Evolutionary conservation across 2,113 vertebrate genomes (phyloP), one percentile per base, ranked within the genome.

Genomic region (Oenanthe oenanthe): DNA sequence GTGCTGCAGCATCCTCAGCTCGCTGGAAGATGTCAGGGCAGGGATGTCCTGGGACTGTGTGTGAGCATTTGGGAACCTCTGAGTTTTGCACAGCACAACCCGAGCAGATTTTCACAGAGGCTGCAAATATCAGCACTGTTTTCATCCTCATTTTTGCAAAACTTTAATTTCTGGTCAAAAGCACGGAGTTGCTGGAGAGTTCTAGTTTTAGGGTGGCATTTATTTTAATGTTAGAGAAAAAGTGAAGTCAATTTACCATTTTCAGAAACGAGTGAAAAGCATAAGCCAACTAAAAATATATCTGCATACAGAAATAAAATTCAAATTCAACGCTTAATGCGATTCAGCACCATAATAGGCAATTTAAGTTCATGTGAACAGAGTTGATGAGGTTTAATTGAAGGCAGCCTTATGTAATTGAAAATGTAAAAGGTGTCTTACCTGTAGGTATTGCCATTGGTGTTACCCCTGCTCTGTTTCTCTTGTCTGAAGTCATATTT

Each of bases 231-330:
- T 67, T 91, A 62, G 79, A 63, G 82, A 68, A 60, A 66, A 88
- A 79, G 47, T 76, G 51, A 93, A 91, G 83, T 54, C 2, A 2
- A 71, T 73, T 90, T 94, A 16, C 67, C 72, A n/a, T 88, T 93
- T 92, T 90, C 85, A 95, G 92, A 91, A 82, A 68, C 0, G 12
- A 91, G 62, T 40, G 62, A 93, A 87, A 42, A 45, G 31, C 72
- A 61, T 77, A 78, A 95, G 80, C 72, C 60, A 67, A 71, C 80
- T 96, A 93, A 96, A 95, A 96, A 93, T 87, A 82, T 61, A 93
- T 75, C 75, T 4, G 6, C 60, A 61, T 62, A 60, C 56, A 63
- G 88, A 93, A 96, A 94, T 86, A 88, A 92, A 90, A 95, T 91
- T 92, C 60, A 92, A 94, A 95, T 92, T 91, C 88, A 84, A 47